phyloP scores from a whole-genome alignment of 2,797 vertebrate species.

The Macropodus opercularis region DNA sequence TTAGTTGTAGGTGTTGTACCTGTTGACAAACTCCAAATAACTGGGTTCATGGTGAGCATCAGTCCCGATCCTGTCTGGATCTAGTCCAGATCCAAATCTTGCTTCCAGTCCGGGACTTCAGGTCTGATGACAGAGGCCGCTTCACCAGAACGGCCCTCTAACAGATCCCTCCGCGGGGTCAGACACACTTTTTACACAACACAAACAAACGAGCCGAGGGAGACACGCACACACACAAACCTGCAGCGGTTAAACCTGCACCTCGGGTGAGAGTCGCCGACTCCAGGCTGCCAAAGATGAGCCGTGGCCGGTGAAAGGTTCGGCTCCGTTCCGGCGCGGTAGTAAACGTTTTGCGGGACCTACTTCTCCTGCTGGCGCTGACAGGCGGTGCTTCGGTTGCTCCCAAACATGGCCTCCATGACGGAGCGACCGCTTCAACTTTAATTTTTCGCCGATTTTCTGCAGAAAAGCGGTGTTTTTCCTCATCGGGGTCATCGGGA shows the following conservation, averaged over 20 bases:
- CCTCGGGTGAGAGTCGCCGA: not conserved
- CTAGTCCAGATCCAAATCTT: conserved; percentile 23
- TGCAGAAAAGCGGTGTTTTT: conserved; percentile 57
- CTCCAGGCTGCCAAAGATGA: fast-evolving
- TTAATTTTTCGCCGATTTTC: conserved; percentile 78
- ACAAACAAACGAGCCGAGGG: conserved; percentile 43
- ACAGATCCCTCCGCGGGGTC: conserved; percentile 82
- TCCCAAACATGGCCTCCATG: conserved; percentile 89
- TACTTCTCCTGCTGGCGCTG: conserved; percentile 79
- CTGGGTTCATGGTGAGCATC: too few species aligned
- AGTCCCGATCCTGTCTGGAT: too few species aligned
- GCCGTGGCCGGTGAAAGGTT: fast-evolving
- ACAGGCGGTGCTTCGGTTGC: conserved; percentile 84
- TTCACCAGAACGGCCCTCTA: conserved; percentile 70
- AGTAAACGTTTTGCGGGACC: conserved; percentile 60
- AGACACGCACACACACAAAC: fast-evolving
- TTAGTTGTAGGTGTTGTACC: too few species aligned
- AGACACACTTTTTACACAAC: conserved; percentile 75
- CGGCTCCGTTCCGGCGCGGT: not conserved
- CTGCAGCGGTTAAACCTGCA: fast-evolving
- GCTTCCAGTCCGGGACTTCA: conserved; percentile 72
- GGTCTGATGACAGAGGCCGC: conserved; percentile 78
- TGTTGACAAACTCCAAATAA: too few species aligned
- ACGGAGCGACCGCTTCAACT: conserved; percentile 86
- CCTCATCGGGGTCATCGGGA: conserved; percentile 51